Conservation (phyloP, 1,140 invertebrate genomes). For the Drosophila hydei region DNA sequence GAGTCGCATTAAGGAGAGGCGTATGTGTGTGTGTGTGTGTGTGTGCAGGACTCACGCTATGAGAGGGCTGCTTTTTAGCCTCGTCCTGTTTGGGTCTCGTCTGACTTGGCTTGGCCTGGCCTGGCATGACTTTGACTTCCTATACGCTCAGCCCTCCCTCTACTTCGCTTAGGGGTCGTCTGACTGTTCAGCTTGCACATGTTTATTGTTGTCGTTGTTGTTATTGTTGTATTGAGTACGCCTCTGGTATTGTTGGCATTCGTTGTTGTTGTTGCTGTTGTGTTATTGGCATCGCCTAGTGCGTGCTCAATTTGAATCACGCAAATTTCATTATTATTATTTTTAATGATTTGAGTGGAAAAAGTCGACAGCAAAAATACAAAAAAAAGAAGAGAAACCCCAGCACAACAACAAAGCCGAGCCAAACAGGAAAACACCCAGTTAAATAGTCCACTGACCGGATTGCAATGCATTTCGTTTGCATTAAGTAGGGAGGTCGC, state of each 20-base stretch:
- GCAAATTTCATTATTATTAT: conserved; percentile 81
- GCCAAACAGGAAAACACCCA: conserved; percentile 30
- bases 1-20: conserved; percentile 74
- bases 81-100: conserved; percentile 37
- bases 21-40: conserved; percentile 27
- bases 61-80: conserved; percentile 72
- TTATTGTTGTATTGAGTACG: conserved; percentile 68
- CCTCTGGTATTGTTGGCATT: conserved; percentile 49
- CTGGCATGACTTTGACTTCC: conserved; percentile 76
- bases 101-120: conserved; percentile 13
- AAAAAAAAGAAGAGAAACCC: conserved; percentile 11
- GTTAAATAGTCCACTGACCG: conserved; percentile 46
- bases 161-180: conserved; percentile 58
- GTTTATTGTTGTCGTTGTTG: conserved; percentile 52
- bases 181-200: conserved; percentile 62
- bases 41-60: conserved; percentile 56
- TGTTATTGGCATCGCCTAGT: conserved; percentile 76
- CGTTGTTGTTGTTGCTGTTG: conserved; percentile 30
- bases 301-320: conserved; percentile 78
- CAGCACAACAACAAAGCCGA: conserved; percentile 29
- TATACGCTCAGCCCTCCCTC: conserved; percentile 33
- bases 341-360: conserved; percentile 79
- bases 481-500: conserved; percentile 23
- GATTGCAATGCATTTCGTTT: conserved; percentile 44
- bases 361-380: conserved; percentile 43